These are phyloP conservation scores for Drosophila bifasciata DNA, from an alignment of 1,140 invertebrate genomes.

Conservation along the genomic window DNA sequence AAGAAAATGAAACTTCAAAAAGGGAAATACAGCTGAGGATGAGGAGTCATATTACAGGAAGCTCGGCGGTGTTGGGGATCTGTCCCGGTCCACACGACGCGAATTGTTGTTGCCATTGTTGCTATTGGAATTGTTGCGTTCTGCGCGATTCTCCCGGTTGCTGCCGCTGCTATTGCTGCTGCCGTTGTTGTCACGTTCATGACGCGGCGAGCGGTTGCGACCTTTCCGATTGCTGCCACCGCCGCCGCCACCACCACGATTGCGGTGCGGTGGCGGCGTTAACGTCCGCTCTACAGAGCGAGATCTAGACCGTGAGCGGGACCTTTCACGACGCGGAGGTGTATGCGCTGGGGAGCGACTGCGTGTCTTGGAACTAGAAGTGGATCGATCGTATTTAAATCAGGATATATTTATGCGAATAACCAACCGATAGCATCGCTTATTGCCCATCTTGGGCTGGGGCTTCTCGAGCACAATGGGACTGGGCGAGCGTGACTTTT, in stretches of 20 bases:
- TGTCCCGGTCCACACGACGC: conserved; percentile 83
- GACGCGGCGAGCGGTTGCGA: conserved; percentile 74
- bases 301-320: conserved; percentile 85
- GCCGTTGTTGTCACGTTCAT: conserved; percentile 67
- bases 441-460: conserved; percentile 84
- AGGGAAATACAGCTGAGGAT: conserved; percentile 1
- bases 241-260: conserved; percentile 75
- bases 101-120: conserved; percentile 48
- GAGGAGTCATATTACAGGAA: conserved; percentile 87
- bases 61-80: conserved; percentile 92
- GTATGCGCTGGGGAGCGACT: conserved; percentile 84
- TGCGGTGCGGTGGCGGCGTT: conserved; percentile 61
- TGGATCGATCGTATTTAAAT: not conserved
- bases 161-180: conserved; percentile 31
- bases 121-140: conserved; percentile 37
- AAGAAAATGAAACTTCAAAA: not conserved
- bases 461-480: conserved; percentile 91
- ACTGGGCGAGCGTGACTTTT: conserved; percentile 90
- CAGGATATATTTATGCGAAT: not conserved
- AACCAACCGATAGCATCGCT: conserved; percentile 73
- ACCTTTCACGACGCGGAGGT: conserved; percentile 37
- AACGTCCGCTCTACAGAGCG: conserved; percentile 73
- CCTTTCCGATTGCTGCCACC: conserved; percentile 55
- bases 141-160: conserved; percentile 47
- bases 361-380: conserved; percentile 85